Base-by-base conservation (phyloP, 2,113 vertebrate species). In the Lepus timidus region DNA sequence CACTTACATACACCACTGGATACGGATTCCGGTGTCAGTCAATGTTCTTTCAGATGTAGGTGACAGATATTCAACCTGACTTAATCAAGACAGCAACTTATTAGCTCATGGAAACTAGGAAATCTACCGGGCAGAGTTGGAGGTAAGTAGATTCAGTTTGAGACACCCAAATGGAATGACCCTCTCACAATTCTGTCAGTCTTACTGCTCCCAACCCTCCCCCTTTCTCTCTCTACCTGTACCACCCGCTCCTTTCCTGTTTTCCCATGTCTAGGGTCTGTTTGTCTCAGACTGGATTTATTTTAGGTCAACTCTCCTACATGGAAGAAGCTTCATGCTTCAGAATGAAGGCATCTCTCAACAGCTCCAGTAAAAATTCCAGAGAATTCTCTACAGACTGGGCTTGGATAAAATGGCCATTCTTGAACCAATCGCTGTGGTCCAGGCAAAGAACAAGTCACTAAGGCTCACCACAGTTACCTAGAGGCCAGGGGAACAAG, bases 401-500 rank as follows among this genome's bases (percentile, higher is more conserved):
- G 25, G 4, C 14, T 58, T 85, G 33, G 12, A n/a, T 73, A 39
- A 33, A 0, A 2, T 58, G 64, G 33, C 14, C 4, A n/a, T 6
- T 3, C 20, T 51, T 74, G n/a, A 58, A 64, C 23, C 49, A 55
- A 64, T 39, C n/a, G 25, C 10, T 19, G 33, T 65, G 23, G 10
- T 4, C 65, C 9, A 25, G 39, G 10, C 36, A 75, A 31, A 68
- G 17, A 76, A 19, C 7, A 33, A 33, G 36, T 67, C 68, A 36
- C 36, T 67, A 2, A 19, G 22, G 4, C 27, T 81, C 9, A 9
- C 7, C 52, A 7, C 17, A 6, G 17, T 79, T 6, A 39, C 11
- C 6, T 64, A 9, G 3, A 62, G 29, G 23, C 19, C 3, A 1
- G 31, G 9, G 2, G 5, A n/a, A 29, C 7, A n/a, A 33, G 23